Evolutionary conservation across 2,888 invertebrate species (phyloP).

Genomic region (Sinohyriopsis cumingii): DNA sequence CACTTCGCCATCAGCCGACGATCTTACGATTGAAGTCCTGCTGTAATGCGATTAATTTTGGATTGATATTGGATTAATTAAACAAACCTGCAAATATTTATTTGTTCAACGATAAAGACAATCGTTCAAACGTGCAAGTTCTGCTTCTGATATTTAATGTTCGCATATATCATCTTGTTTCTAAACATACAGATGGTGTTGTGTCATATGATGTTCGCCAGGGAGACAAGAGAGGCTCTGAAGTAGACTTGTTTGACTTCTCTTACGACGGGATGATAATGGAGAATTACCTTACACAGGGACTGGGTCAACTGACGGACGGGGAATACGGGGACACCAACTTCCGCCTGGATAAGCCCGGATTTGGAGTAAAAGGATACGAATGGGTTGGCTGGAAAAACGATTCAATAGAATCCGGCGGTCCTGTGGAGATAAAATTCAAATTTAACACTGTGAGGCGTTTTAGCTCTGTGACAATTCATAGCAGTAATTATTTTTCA

Average conservation of each 20-base stretch:
- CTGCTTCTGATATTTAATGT: no score
- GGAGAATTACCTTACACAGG: slow-evolving; percentile 77
- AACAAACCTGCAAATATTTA: no score
- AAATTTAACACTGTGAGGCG: slow-evolving; percentile 91
- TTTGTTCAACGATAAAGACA: no score
- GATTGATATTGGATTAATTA: no score
- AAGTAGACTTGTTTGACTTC: slow-evolving; percentile 87
- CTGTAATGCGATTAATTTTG: no score
- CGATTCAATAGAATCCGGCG: slow-evolving; percentile 76
- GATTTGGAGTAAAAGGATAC: slow-evolving; percentile 78
- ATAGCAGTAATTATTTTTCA: slow-evolving; percentile 88
- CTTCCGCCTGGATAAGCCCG: slow-evolving; percentile 80
- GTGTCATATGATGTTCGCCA: slow-evolving; percentile 91
- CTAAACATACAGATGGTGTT: slow-evolving; percentile 80
- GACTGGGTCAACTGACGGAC: slow-evolving; percentile 88
- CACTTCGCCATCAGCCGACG: no score
- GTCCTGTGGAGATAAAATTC: slow-evolving; percentile 83
- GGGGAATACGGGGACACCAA: slow-evolving; percentile 82
- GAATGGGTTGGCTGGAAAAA: slow-evolving; percentile 93
- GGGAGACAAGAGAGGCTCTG: slow-evolving; percentile 87
- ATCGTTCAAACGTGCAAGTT: no score
- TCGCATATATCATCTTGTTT: background rate
- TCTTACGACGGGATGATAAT: slow-evolving; percentile 86
- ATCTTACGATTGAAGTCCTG: no score
- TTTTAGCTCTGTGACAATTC: slow-evolving; percentile 86